Evolutionary conservation across 2,888 invertebrate genomes (phyloP).

Genomic region (Sphaerophoria taeniata): DNA sequence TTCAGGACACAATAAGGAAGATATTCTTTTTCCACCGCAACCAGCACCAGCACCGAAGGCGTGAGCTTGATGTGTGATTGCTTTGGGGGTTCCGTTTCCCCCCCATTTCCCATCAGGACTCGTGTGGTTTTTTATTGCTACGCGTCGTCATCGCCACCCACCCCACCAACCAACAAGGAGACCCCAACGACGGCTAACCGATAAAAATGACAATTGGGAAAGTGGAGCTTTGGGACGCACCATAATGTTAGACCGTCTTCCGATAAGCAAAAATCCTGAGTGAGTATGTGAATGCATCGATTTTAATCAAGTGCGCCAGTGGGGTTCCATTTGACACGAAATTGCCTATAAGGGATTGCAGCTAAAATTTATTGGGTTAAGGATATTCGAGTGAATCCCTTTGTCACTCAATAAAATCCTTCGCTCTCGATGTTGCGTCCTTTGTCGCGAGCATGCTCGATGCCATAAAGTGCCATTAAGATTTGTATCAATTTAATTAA

Average conservation of each 20-base stretch:
- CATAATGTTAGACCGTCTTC: slow-evolving; percentile 21
- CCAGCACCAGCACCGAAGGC: slow-evolving; percentile 1
- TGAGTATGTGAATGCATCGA: slow-evolving; percentile 25
- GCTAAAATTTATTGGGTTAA: slow-evolving; percentile 9
- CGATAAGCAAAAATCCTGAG: slow-evolving; percentile 25
- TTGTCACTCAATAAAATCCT: slow-evolving; percentile 22
- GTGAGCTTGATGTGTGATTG: slow-evolving; percentile 38
- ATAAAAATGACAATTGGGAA: neutral
- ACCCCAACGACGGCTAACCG: too few species aligned
- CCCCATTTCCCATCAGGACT: slow-evolving; percentile 20
- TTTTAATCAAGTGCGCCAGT: slow-evolving; percentile 40
- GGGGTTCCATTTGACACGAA: slow-evolving; percentile 27
- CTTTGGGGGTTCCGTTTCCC: slow-evolving; percentile 8
- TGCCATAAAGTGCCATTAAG: slow-evolving; percentile 38
- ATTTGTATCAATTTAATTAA: slow-evolving; percentile 68
- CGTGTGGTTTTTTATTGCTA: slow-evolving; percentile 38
- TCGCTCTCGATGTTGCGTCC: neutral
- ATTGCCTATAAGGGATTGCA: slow-evolving; percentile 37
- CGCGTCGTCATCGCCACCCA: neutral
- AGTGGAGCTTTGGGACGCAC: slow-evolving; percentile 25
- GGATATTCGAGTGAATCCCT: neutral
- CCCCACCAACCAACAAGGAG: too few species aligned
- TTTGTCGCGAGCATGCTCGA: neutral
- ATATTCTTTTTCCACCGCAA: slow-evolving; percentile 25
- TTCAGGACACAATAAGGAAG: slow-evolving; percentile 41